phyloP scores from a whole-genome alignment of 2,113 vertebrate genomes.

The Climacteris rufus region DNA sequence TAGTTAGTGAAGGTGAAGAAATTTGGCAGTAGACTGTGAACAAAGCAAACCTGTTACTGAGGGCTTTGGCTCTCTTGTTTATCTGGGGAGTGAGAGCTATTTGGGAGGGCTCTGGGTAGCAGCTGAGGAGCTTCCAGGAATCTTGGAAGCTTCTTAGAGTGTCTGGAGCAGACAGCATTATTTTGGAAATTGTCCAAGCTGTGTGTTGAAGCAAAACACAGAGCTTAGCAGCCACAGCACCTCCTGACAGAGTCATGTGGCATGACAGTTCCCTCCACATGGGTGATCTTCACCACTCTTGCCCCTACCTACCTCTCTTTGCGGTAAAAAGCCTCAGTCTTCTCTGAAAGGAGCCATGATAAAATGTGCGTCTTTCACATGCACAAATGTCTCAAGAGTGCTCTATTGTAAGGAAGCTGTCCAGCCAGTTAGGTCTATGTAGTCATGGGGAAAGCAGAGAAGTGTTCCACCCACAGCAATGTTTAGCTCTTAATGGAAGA shows the following conservation, averaged over 20 bases:
- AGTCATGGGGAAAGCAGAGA: background rate
- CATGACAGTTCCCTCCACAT: background rate
- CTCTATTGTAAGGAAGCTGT: conserved; percentile 23
- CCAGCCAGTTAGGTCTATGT: conserved; percentile 18
- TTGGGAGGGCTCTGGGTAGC: background rate
- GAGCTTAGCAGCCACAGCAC: background rate
- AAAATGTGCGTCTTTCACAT: background rate
- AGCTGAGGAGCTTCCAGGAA: background rate
- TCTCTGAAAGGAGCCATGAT: background rate
- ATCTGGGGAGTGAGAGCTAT: background rate
- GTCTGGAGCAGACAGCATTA: background rate
- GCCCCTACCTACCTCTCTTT: background rate
- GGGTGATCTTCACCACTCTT: background rate
- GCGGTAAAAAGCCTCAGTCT: background rate
- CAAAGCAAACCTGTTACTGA: background rate
- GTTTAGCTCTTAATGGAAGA: conserved; percentile 1
- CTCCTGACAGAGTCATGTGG: background rate
- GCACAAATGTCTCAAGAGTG: background rate
- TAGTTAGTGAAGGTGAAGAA: background rate
- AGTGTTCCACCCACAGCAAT: background rate
- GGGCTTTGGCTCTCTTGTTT: background rate
- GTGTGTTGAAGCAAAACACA: background rate
- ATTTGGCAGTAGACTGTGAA: background rate
- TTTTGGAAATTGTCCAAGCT: background rate
- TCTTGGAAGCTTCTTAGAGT: background rate